Base-by-base conservation (phyloP, 2,797 vertebrate genomes). In the Crenuchus spilurus region DNA sequence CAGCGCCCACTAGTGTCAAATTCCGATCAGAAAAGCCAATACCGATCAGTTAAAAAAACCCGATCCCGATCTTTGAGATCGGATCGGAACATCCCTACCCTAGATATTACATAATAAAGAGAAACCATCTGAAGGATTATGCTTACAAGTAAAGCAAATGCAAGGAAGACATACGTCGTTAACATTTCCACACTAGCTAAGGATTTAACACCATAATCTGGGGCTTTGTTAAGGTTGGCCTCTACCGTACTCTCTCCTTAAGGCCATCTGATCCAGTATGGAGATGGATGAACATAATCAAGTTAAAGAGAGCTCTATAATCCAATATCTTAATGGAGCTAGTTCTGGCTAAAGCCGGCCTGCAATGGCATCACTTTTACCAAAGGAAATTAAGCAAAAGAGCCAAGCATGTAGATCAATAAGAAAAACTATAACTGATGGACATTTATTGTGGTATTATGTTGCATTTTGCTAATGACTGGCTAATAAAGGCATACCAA, bases 281-380 rank as follows among this genome's bases (percentile, higher is more conserved):
- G 61, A 54, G 57, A 55, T 8, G 68, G 70, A 75, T 74, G 48
- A 80, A 62, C 7, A 57, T 75, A 72, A 83, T 83, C 70, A 57
- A 18, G 55, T 81, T 79, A 79, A 74, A 79, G 63, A 33, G 18
- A 22, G 73, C 52, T 33, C 39, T 52, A 79, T 79, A 83, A 81
- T 83, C 58, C 63, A 77, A 75, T 81, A 81, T 67, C 61, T 58
- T 77, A 77, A 81, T 76, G 70, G 70, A 79, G 66, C 51, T 48
- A 3, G 35, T 42, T 67, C 57, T 74, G 63, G 44, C 11, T 58
- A 39, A 22, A 46, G 48, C 51, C 22, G 10, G 11, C 26, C 60
- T 48, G 26, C 28, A 46, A 48, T 70, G 72, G 58, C 49, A 73
- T n/a, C 33, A 58, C 55, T 51, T 80, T 69, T 72, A 69, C 51